Evolutionary conservation across 2,797 vertebrate genomes (phyloP).

Genomic region (Microctenopoma steveboyesi): DNA sequence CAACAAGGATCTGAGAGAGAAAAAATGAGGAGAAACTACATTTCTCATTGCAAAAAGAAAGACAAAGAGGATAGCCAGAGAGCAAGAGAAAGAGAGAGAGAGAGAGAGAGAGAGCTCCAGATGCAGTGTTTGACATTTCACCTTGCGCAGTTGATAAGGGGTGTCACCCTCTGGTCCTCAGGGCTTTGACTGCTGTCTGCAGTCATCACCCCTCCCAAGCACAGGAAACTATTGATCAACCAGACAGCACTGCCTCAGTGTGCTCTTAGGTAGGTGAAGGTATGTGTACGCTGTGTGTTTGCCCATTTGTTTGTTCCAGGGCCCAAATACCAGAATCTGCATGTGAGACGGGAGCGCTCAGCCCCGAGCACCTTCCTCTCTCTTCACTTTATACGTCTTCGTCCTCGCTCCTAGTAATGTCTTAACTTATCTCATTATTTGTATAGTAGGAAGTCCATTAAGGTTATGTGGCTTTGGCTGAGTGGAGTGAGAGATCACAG

Average conservation of each 20-base stretch:
- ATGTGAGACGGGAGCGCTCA: conserved; percentile 42
- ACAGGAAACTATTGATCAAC: conserved; percentile 82
- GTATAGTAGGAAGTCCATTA: conserved; percentile 76
- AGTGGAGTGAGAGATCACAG: conserved; percentile 68
- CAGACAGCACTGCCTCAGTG: conserved; percentile 68
- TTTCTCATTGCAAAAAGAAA: conserved; percentile 26
- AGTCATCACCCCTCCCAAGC: conserved; percentile 78
- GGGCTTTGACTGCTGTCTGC: conserved; percentile 82
- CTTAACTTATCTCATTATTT: conserved; percentile 79
- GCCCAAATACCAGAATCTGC: conserved; percentile 56
- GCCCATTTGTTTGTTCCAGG: conserved; percentile 34
- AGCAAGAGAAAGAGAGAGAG: neutral
- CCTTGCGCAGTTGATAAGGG: conserved; percentile 83
- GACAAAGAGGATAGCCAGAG: neutral
- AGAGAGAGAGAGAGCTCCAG: conserved; percentile 61
- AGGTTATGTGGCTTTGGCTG: conserved; percentile 67
- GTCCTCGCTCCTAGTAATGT: conserved; percentile 58
- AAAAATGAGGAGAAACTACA: conserved; percentile 38
- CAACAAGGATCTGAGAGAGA: conserved; percentile 38
- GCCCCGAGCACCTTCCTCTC: conserved; percentile 34
- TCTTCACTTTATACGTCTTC: conserved; percentile 54
- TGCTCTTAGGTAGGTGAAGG: conserved; percentile 29
- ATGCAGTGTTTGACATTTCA: conserved; percentile 84
- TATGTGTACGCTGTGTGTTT: conserved; percentile 10
- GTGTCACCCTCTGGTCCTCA: conserved; percentile 81